Base-by-base conservation (phyloP, 2,888 invertebrate species). In the Mantis religiosa region DNA sequence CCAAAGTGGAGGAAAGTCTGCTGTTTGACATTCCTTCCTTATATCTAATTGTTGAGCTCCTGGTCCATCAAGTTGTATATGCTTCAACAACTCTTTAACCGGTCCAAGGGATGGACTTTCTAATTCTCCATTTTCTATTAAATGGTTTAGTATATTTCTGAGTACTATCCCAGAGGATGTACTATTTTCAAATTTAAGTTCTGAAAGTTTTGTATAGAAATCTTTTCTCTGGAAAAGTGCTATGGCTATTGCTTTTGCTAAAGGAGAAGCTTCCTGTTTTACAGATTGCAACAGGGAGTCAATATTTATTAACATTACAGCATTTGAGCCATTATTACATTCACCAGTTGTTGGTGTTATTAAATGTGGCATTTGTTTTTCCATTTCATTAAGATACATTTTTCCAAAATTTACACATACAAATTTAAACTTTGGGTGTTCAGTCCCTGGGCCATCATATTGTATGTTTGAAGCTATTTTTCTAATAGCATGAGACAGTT, bases 361-460 rank as follows among this genome's bases (percentile, higher is more conserved):
- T 81, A 82, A 14, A 82, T n/a, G 3, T 27, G 87, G 82, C 82
- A 15, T 25, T 6, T 28, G 27, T 9, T 12, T 2, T 82, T 87
- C 20, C 20, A 25, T 30, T 82, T 81, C 14, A 30, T 14, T 87
- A 82, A 6, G 15, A 28, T 28, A 28, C 15, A 28, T 20, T n/a
- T 28, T 83, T 3, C 7, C 83, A n/a, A 15, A 14, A 9, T 71
- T n/a, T 81, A 82, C 28, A 82, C 87, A 87, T 12, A 87, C 34
- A 82, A 28, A 87, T 41, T 87, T 87, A 34, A 87, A 82, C n/a
- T n/a, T 82, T 87, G 87, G 87, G 9, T 1, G 28, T 87, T 87
- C 14, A 27, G 28, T 9, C 27, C 87, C 87, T 14, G n/a, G 28
- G 28, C 82, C 87, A 82, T 82, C 15, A 28, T 15, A 30, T 12